These are phyloP conservation scores for Nasonia longicornis DNA, from an alignment of 1,140 invertebrate genomes.

Conservation along the genomic window DNA sequence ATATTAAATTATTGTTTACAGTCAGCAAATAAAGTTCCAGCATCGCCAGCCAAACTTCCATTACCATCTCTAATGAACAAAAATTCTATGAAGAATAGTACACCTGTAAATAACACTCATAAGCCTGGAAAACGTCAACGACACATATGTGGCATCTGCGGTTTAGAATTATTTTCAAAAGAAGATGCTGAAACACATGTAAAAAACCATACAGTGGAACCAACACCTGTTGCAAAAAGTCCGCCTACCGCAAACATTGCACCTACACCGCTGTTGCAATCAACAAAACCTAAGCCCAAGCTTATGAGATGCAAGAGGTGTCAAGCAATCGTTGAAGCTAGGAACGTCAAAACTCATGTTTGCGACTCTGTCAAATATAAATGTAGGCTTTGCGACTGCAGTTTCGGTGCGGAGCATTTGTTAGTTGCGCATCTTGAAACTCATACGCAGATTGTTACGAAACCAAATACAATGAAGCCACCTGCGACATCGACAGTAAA, in stretches of 20 bases:
- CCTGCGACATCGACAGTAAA: not conserved
- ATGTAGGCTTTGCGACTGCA: slow-evolving; percentile 40
- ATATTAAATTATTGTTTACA: not conserved
- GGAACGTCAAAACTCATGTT: slow-evolving; percentile 59
- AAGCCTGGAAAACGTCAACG: slow-evolving; percentile 43
- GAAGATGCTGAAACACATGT: slow-evolving; percentile 58
- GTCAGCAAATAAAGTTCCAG: not conserved
- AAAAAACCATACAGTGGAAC: slow-evolving; percentile 50
- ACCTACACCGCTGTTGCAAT: not conserved
- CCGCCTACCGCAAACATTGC: not conserved
- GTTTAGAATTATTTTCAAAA: slow-evolving; percentile 52
- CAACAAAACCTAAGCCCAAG: slow-evolving; percentile 30
- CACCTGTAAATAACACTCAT: not conserved
- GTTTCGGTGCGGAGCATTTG: slow-evolving; percentile 38
- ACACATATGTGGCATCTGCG: slow-evolving; percentile 61
- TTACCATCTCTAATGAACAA: not conserved
- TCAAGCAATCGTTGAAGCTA: slow-evolving; percentile 63
- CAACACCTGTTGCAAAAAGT: not conserved
- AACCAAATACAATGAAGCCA: slow-evolving; percentile 9
- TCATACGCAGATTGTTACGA: slow-evolving; percentile 9
- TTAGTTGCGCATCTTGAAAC: slow-evolving; percentile 24
- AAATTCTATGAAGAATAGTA: not conserved
- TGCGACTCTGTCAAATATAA: slow-evolving; percentile 52
- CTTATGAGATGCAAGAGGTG: slow-evolving; percentile 65
- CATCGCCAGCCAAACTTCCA: not conserved